Base-by-base conservation (phyloP, 2,888 invertebrate genomes). In the Ptycholaimellus sp. region DNA sequence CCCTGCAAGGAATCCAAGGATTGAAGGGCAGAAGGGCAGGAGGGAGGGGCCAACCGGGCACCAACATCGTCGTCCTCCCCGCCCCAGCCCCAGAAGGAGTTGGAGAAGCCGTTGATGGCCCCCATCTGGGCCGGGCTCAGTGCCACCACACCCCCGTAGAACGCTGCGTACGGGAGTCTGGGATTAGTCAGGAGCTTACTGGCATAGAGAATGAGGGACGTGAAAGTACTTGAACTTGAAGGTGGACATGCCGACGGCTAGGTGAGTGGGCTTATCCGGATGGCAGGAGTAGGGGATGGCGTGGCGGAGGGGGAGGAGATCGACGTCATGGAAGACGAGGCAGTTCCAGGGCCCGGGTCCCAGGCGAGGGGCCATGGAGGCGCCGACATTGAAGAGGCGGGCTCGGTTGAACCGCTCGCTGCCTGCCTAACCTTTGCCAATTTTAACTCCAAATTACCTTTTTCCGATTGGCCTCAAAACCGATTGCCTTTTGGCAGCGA, bases 131-230 rank as follows among this genome's bases (percentile, higher is more conserved):
- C 57, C 17, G 51, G 49, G 17, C 51, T 45, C 43, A 63, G 56
- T 40, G 54, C 56, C 31, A 63, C 53, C 17, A 63, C 63, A 3
- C 63, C 63, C 13, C 63, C 63, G 3, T 63, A 61, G 18, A 63
- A 47, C 33, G 57, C 48, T 20, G 52, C 46, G 45, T 63, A 63
- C 13, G 58, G 56, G 33, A 62, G 45, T 44, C 62, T 63, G 44
- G 17, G 37, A 16, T 5, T 18, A 27, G 16, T 37, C n/a, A n/a
- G n/a, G n/a, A n/a, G n/a, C 11, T 14, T 13, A 31, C n/a, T n/a
- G n/a, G n/a, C n/a, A n/a, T n/a, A n/a, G n/a, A n/a, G n/a, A n/a
- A n/a, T n/a, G n/a, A n/a, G n/a, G n/a, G n/a, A n/a, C n/a, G n/a
- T n/a, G n/a, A 9, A 31, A 33, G 20, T 17, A 45, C 40, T 27